Conservation (phyloP, 2,113 vertebrate species). For the Mus pahari region DNA sequence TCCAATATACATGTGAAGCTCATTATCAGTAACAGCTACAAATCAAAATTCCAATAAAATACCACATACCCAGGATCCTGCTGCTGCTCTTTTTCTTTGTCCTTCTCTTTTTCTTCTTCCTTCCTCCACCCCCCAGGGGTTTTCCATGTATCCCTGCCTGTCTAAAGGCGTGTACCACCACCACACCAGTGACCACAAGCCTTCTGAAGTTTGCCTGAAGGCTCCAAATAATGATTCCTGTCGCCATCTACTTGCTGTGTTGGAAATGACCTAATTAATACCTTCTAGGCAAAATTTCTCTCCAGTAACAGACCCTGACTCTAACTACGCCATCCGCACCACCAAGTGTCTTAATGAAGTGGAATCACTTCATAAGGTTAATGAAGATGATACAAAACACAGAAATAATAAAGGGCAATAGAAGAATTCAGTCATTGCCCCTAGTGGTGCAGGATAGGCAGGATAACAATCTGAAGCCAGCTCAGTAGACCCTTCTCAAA, state of each 20-base stretch:
- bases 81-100: background rate
- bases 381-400: slow-evolving; percentile 43
- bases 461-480: background rate
- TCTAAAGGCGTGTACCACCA: background rate
- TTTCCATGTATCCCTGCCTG: background rate
- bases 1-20: background rate
- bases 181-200: background rate
- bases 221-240: background rate
- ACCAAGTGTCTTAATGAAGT: background rate
- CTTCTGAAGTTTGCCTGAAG: background rate
- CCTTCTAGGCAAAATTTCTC: background rate
- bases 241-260: background rate
- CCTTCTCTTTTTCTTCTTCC: background rate
- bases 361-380: background rate
- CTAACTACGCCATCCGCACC: background rate
- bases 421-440: background rate
- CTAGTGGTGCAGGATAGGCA: no score
- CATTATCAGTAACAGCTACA: background rate
- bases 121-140: background rate
- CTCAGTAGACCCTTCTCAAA: background rate
- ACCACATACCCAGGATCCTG: background rate
- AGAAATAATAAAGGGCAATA: background rate
- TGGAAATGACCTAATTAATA: background rate
- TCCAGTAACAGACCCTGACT: background rate
- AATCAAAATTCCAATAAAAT: background rate